Conservation (phyloP, 2,113 vertebrate genomes). For the Hylia prasina region DNA sequence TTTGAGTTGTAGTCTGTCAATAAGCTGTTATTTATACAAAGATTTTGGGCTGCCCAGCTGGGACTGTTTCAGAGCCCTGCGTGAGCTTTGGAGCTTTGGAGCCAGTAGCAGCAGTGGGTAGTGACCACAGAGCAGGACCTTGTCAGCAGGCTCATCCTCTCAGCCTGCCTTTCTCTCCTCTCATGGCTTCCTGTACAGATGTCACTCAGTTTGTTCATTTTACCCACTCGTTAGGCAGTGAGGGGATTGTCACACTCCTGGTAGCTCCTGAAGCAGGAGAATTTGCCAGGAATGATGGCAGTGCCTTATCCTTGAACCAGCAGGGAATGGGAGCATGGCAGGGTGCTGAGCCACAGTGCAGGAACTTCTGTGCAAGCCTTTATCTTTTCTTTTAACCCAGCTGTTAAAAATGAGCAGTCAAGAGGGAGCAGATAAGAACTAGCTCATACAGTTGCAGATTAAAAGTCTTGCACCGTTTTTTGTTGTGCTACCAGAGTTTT, state of each 20-base stretch:
- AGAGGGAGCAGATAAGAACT: background rate
- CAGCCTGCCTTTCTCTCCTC: background rate
- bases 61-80: background rate
- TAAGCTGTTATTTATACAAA: background rate
- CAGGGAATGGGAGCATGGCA: background rate
- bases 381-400: background rate
- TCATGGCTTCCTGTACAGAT: background rate
- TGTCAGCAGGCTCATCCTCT: background rate
- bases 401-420: background rate
- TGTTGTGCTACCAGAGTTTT: background rate
- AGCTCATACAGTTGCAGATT: background rate
- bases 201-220: background rate
- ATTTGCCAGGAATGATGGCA: background rate
- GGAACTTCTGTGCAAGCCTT: background rate
- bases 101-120: background rate
- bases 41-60: background rate
- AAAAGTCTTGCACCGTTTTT: background rate
- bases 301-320: background rate
- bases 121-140: background rate
- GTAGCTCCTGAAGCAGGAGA: background rate
- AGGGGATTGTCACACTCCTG: background rate
- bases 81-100: background rate
- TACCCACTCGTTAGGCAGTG: fast-evolving
- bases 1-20: background rate
- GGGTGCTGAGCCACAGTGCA: background rate